Evolutionary conservation across 2,113 vertebrate species (phyloP).

Genomic region (Argyrosomus japonicus): DNA sequence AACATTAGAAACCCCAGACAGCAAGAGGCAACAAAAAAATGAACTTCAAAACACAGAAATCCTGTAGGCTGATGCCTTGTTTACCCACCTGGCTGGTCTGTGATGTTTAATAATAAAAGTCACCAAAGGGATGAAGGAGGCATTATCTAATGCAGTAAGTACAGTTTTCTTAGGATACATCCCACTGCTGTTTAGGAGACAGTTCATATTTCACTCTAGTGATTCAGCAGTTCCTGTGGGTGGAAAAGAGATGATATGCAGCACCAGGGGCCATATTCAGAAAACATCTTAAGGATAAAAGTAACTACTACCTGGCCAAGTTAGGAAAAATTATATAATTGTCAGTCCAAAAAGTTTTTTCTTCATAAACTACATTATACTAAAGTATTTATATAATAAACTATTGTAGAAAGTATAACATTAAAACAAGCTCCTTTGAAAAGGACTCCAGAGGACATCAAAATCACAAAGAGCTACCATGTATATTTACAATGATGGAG

Average conservation of each 20-base stretch:
- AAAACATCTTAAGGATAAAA: constrained; percentile 8
- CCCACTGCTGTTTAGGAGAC: constrained; percentile 9
- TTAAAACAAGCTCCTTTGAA: background rate
- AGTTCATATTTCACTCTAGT: constrained; percentile 4
- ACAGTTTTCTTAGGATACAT: constrained; percentile 6
- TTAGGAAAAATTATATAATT: background rate
- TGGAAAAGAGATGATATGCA: background rate
- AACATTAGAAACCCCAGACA: background rate
- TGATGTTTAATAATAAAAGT: constrained; percentile 5
- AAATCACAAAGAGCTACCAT: background rate
- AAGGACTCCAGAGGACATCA: background rate
- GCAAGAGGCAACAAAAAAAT: background rate
- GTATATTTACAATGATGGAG: background rate
- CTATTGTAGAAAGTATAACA: no score
- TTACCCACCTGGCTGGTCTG: constrained; percentile 6
- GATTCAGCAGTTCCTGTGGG: constrained; percentile 19
- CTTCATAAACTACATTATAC: no score
- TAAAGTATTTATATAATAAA: no score
- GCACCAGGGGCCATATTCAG: background rate
- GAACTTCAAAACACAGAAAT: background rate
- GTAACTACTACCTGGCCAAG: background rate
- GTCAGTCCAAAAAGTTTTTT: no score
- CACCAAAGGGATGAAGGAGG: background rate
- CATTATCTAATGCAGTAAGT: constrained; percentile 9
- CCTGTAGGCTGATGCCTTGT: constrained; percentile 6